A percentile compares a stretch with the other conserved stretches of the same genome.
phyloP scores from a whole-genome alignment of 2,888 invertebrate genomes.

The Gari tellinella region DNA sequence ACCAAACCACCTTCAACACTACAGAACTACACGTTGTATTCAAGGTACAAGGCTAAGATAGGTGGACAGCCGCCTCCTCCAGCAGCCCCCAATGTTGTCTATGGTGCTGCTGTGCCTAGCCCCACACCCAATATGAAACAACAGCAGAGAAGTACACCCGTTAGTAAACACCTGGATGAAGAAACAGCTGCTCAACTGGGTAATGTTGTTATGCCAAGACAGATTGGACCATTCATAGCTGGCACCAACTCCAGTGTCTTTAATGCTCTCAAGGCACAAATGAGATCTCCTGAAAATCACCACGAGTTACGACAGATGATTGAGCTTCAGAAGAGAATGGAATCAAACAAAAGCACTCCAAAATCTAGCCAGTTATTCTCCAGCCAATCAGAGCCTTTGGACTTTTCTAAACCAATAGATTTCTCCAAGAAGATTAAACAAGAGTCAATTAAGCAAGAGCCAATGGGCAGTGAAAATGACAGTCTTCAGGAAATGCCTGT shows the following conservation, averaged over 20 bases:
- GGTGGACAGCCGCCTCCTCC: slow-evolving; percentile 57
- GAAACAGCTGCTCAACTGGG: slow-evolving; percentile 27
- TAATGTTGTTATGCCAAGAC: slow-evolving; percentile 70
- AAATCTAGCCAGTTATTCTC: slow-evolving; percentile 1
- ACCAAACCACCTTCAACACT: slow-evolving; percentile 70
- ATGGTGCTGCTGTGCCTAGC: slow-evolving; percentile 44
- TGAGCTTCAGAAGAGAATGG: slow-evolving; percentile 19
- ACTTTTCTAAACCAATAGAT: slow-evolving; percentile 49
- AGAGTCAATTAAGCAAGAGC: slow-evolving; percentile 28
- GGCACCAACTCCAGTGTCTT: no score
- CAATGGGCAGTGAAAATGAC: slow-evolving; percentile 54
- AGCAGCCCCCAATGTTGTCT: slow-evolving; percentile 61
- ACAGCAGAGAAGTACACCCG: slow-evolving; percentile 36
- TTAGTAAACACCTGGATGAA: slow-evolving; percentile 17
- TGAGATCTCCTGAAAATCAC: slow-evolving; percentile 41
- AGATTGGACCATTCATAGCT: slow-evolving; percentile 79
- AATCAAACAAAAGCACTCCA: slow-evolving; percentile 2
- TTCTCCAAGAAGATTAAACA: slow-evolving; percentile 51
- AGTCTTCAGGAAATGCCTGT: slow-evolving; percentile 49
- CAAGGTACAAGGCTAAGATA: slow-evolving; percentile 53
- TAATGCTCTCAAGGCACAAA: no score
- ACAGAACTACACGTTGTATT: slow-evolving; percentile 58
- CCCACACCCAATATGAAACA: slow-evolving; percentile 31
- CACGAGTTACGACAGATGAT: slow-evolving; percentile 52
- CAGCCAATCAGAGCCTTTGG: slow-evolving; percentile 59